A percentile compares a stretch with the other conserved stretches of the same genome.
Conservation (phyloP, 2,888 invertebrate species). For the Drosophila ezoana region DNA sequence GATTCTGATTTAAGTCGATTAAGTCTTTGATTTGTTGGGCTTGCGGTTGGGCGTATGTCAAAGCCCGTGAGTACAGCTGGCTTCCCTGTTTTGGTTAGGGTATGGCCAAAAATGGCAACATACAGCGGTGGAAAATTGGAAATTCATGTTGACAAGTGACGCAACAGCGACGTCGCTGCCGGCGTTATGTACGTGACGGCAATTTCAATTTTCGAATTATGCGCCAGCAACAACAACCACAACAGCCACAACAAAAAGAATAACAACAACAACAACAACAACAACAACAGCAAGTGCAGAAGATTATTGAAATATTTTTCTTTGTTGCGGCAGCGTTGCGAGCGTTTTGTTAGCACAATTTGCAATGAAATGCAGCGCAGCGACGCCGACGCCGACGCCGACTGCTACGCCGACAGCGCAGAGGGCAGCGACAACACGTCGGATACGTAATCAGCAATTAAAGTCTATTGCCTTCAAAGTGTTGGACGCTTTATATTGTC, state of each 20-base stretch:
- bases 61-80: neutral
- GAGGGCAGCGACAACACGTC: constrained; percentile 10
- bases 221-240: constrained; percentile 26
- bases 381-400: neutral
- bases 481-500: constrained; percentile 27
- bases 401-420: neutral
- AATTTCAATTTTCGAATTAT: constrained; percentile 72
- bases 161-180: constrained; percentile 52
- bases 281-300: constrained; percentile 14
- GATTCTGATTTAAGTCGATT: too few species aligned
- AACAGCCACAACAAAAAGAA: neutral
- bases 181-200: constrained; percentile 68
- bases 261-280: constrained; percentile 11
- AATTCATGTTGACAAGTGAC: constrained; percentile 78
- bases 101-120: constrained; percentile 41
- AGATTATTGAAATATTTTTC: constrained; percentile 62
- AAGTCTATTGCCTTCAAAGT: constrained; percentile 64
- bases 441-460: constrained; percentile 72
- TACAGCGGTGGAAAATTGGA: constrained; percentile 65
- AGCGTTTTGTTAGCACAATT: constrained; percentile 38
- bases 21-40: too few species aligned
- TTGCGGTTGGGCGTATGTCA: neutral
- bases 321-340: constrained; percentile 32
- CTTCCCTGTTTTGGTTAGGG: constrained; percentile 28
- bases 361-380: constrained; percentile 38